Base-by-base conservation (phyloP, 2,797 vertebrate species). In the Gallirallus australis region DNA sequence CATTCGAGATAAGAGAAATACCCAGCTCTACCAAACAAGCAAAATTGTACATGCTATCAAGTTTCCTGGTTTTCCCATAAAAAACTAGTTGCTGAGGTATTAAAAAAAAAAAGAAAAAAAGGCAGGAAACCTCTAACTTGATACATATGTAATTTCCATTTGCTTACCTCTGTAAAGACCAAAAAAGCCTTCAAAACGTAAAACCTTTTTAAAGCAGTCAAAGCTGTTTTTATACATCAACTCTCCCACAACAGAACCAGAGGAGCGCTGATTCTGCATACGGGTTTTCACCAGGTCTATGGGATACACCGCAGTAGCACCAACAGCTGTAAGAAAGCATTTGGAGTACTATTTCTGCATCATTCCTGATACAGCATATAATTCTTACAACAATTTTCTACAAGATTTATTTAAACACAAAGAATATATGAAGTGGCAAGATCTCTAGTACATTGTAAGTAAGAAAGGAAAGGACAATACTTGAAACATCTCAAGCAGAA, bases 181-280 rank as follows among this genome's bases (percentile, higher is more conserved):
- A 84, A 99, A 99, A 98, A 99, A 97, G 91, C 99, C 99, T 97
- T 99, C 99, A 53, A 99, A 99, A 82, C 99, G 98, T 71, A 99
- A 98, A 92, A 99, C 99, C 93, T 99, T 99, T 98, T 99, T 99
- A 59, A 99, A 99, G 89, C 99, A 99, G 97, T 99, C 99, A 52
- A 99, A 99, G 97, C 99, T 99, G 98, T 98, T 99, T 97, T 99
- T 99, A 96, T 99, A 99, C 99, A 99, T 99, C 97, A 99, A 90
- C 93, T 99, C 99, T 83, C 99, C 99, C 25, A 99, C 98, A 1
- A 99, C 98, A 84, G 99, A 99, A 84, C 99, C 98, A 0, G 98
- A 98, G 95, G 99, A 98, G 68, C 99, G 99, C 94, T 99, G 99
- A 97, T 99, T 99, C 97, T 99, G 99, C 99, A 99, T 99, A 20